Percentiles rank a stretch among this genome's conserved stretches.
These are phyloP conservation scores for Drosophila repleta DNA, from an alignment of 1,140 invertebrate species.

Conservation along the genomic window DNA sequence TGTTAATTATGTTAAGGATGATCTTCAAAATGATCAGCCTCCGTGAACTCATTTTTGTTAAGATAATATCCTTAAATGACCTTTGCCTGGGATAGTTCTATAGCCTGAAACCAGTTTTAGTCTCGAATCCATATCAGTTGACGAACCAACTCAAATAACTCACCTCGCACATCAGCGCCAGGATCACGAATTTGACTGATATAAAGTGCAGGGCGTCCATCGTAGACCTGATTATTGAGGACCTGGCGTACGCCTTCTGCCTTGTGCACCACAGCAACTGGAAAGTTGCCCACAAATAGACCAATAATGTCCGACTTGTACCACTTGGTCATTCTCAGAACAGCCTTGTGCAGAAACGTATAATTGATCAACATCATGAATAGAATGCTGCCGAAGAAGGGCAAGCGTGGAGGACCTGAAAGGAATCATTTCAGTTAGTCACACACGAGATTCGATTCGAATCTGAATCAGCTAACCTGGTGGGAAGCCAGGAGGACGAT, in stretches of 20 bases:
- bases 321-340: slow-evolving; percentile 64
- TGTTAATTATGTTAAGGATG: no score
- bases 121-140: no score
- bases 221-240: slow-evolving; percentile 79
- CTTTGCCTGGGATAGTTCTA: no score
- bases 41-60: no score
- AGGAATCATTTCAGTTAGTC: no score
- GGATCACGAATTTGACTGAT: slow-evolving; percentile 56
- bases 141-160: no score
- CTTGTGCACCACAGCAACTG: slow-evolving; percentile 80
- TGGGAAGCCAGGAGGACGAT: slow-evolving; percentile 65
- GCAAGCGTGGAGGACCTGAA: slow-evolving; percentile 75
- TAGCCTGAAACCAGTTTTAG: no score
- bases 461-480: slow-evolving; percentile 57
- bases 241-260: slow-evolving; percentile 82
- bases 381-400: slow-evolving; percentile 76
- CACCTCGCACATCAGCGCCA: slow-evolving; percentile 76
- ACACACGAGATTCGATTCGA: neutral
- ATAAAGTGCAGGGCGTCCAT: slow-evolving; percentile 76
- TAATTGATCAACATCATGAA: slow-evolving; percentile 73
- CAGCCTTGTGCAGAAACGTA: slow-evolving; percentile 77
- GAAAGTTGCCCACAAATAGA: slow-evolving; percentile 79
- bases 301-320: slow-evolving; percentile 85
- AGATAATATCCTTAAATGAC: no score
- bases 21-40: no score